Percentiles rank a stretch among this genome's conserved stretches.
Conservation (phyloP, 1,140 invertebrate species). For the Caenorhabditis briggsae region DNA sequence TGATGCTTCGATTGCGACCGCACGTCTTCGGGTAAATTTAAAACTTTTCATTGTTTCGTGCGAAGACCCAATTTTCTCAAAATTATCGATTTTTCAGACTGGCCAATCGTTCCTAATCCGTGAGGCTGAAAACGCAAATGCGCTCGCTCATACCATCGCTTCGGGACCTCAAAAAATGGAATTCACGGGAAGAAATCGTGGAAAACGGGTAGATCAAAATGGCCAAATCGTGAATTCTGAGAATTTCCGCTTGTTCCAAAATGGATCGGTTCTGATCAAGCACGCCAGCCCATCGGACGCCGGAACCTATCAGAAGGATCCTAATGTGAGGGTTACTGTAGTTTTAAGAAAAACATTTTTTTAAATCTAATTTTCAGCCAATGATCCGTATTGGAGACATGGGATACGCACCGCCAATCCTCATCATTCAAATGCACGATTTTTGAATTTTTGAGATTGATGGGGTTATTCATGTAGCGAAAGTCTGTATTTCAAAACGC, state of each 20-base stretch:
- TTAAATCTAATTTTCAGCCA: slow-evolving; percentile 6
- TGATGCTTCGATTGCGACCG: neutral
- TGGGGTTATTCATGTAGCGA: too few species aligned
- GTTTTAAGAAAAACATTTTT: too few species aligned
- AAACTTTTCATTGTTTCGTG: too few species aligned
- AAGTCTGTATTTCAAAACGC: too few species aligned
- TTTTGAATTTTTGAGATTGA: neutral
- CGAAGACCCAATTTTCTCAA: neutral
- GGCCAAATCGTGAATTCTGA: neutral
- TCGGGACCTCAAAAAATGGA: neutral
- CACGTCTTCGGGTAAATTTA: neutral
- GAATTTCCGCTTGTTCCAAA: neutral
- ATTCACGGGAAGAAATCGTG: neutral
- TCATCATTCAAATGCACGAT: slow-evolving; percentile 9
- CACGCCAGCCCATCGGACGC: neutral
- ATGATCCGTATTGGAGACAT: slow-evolving; percentile 39
- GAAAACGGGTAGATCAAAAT: neutral
- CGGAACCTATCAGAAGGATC: slow-evolving; percentile 47
- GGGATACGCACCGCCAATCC: slow-evolving; percentile 23
- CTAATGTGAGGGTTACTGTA: neutral
- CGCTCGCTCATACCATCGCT: neutral
- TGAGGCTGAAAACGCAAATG: neutral
- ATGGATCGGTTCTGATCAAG: neutral
- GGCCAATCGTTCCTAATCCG: neutral
- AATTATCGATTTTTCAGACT: neutral